Evolutionary conservation across 1,140 invertebrate genomes (phyloP), one percentile per base, ranked within the genome.

Genomic region (Aricia agestis): DNA sequence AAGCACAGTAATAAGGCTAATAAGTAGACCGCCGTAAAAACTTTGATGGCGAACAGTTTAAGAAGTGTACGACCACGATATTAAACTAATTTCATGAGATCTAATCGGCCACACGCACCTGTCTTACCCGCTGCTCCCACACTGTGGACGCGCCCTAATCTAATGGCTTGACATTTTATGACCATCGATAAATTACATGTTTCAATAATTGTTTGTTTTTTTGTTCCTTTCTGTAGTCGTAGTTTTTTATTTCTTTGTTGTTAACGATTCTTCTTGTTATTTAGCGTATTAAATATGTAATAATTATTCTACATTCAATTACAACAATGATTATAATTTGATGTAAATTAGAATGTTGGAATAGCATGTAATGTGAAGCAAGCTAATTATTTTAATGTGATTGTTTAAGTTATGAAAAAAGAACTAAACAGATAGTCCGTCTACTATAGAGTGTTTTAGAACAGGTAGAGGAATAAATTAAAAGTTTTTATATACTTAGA

Each of bases 191-290:
- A 76, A 74, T 76, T 76, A 78, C 72, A 70, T 31, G 71, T 75
- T 78, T 80, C 76, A 82, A 81, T 79, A 82, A 81, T 79, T 83
- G 78, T 77, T 79, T 77, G 75, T 78, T 79, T 76, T 76, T 75
- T 70, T 41, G 72, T 69, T 69, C 76, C 76, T 81, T 72, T 71
- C 63, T 57, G 31, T 17, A 19, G 25, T 68, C 31, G 45, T n/a
- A n/a, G n/a, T n/a, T 59, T 31, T 58, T n/a, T 57, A 25, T 32
- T 31, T 31, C 42, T 25, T 68, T 57, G 58, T 68, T 41, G 58
- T 25, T 25, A 9, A 68, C n/a, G 41, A 68, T 68, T 52, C 66
- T 36, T 57, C 45, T 42, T 13, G 25, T 68, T 18, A 67, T 59
- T 59, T 2, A 19, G 13, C 6, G n/a, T 7, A 59, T 25, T 18